A percentile compares a stretch with the other conserved stretches of the same genome.
Evolutionary conservation across 2,888 invertebrate species (phyloP).

Genomic region (Mactromeris polynyma): DNA sequence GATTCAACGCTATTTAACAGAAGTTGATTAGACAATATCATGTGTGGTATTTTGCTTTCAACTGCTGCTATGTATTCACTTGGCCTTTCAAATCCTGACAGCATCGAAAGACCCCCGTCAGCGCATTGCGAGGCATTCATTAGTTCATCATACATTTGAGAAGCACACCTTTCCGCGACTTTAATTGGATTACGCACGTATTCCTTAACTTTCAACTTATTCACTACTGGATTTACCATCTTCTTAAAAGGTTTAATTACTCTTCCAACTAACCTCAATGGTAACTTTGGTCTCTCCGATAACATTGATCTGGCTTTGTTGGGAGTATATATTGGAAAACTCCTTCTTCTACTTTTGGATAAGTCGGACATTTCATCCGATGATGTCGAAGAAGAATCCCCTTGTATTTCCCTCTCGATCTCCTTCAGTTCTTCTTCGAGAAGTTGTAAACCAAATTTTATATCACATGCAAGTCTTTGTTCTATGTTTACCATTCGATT

Average conservation of each 20-base stretch:
- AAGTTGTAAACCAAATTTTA: slow-evolving; percentile 70
- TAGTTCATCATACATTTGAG: slow-evolving; percentile 51
- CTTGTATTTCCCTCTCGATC: slow-evolving; percentile 71
- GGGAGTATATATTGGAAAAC: background rate
- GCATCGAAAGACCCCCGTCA: slow-evolving; percentile 33
- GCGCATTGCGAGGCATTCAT: slow-evolving; percentile 22
- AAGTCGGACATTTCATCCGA: slow-evolving; percentile 26
- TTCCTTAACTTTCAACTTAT: slow-evolving; percentile 50
- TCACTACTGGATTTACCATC: slow-evolving; percentile 38
- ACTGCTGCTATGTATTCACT: slow-evolving; percentile 62
- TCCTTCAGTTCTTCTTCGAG: slow-evolving; percentile 73
- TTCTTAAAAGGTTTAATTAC: slow-evolving; percentile 50
- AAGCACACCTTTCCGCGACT: slow-evolving; percentile 59
- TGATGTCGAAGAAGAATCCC: slow-evolving; percentile 37
- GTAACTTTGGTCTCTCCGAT: slow-evolving; percentile 51
- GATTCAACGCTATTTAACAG: slow-evolving; percentile 71
- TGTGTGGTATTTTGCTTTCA: slow-evolving; percentile 65
- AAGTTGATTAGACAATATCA: slow-evolving; percentile 74
- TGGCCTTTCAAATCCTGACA: slow-evolving; percentile 66
- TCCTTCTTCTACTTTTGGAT: slow-evolving; percentile 44
- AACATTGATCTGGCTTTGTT: slow-evolving; percentile 9
- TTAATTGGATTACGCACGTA: slow-evolving; percentile 61
- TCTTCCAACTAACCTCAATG: slow-evolving; percentile 60
- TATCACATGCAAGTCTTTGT: slow-evolving; percentile 54
- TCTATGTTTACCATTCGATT: slow-evolving; percentile 58